phyloP scores from a whole-genome alignment of 2,797 vertebrate genomes.

The Spizella passerina region DNA sequence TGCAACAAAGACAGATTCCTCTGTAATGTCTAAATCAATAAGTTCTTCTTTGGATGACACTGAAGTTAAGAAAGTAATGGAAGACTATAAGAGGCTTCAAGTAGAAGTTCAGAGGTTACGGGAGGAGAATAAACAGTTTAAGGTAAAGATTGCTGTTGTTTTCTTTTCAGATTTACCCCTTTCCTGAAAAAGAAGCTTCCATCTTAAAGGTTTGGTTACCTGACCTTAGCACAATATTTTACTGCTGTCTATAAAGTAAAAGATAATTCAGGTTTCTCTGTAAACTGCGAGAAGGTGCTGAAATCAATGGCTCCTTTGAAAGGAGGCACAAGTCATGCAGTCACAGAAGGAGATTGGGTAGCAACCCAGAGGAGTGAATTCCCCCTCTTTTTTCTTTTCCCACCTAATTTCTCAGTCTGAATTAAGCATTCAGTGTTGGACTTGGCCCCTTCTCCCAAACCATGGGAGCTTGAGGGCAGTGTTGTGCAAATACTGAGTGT shows the following conservation, averaged over 20 bases:
- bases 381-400: neutral
- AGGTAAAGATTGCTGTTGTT: constrained; percentile 74
- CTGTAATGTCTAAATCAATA: constrained; percentile 84
- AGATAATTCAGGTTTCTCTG: neutral
- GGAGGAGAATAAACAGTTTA: constrained; percentile 92
- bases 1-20: constrained; percentile 89
- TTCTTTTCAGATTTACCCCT: neutral
- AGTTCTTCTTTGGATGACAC: constrained; percentile 88
- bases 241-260: neutral
- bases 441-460: neutral
- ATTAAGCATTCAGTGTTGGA: neutral
- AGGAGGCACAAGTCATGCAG: neutral
- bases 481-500: neutral
- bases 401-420: neutral
- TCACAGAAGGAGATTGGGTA: neutral
- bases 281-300: neutral
- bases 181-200: constrained; percentile 3
- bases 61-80: constrained; percentile 93
- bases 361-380: neutral
- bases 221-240: neutral
- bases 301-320: neutral
- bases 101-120: constrained; percentile 91
- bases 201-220: neutral
- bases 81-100: constrained; percentile 93
- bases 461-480: neutral